Conservation (phyloP, 2,113 vertebrate genomes). For the human region GRCh38 chr15:79867001-79867500, state of each 20-base stretch:
- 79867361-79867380: background rate
- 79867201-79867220: conserved; percentile 51
- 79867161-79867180: background rate
- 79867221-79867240: background rate
- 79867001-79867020: conserved; percentile 72
- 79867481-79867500: background rate
- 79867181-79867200: conserved; percentile 15
- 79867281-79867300: background rate
- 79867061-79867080: background rate
- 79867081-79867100: background rate
- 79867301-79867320: background rate
- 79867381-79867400: background rate
- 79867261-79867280: background rate
- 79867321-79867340: background rate
- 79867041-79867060: background rate
- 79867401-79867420: background rate
- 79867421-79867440: background rate
- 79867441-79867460: background rate
- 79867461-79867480: background rate
- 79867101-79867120: background rate
- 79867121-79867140: background rate
- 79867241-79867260: background rate
- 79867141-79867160: background rate
- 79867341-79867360: background rate
- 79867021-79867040: conserved; percentile 73